Base-by-base conservation (phyloP, 2,797 vertebrate genomes). In the Cynopterus sphinx region DNA sequence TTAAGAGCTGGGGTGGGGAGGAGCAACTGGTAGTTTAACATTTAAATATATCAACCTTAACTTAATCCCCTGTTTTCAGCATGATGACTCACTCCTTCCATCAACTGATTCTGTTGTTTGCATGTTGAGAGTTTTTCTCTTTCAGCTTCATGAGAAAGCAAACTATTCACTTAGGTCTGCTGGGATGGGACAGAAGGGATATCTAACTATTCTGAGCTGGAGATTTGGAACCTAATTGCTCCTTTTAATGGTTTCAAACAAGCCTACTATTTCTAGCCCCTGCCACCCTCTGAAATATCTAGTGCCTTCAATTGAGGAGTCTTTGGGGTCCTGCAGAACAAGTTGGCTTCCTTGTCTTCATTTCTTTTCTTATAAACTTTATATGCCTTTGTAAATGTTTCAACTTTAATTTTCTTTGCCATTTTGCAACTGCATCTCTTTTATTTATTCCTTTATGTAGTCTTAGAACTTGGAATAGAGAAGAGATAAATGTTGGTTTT, bases 351-450 rank as follows among this genome's bases (percentile, higher is more conserved):
- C 28, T 33, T 83, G 36, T 41, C 28, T 51, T 55, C 63, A 73
- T 90, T 84, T 92, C 16, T 36, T 49, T 70, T 9, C 84, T 88
- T 61, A 90, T 3, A 79, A 61, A 75, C 81, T 92, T 94, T 24
- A 31, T 59, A 24, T 13, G 1, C 6, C 22, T 91, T 90, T 95
- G 61, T 4, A 85, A n/a, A 46, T 77, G 39, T 53, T 21, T 74
- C 16, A 36, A 75, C 39, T 65, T 86, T 43, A n/a, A 59, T 74
- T 71, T 51, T 17, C 28, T 89, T 91, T 67, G 49, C 13, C 16
- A 71, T 87, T 96, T 75, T 84, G 21, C 17, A 8, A 92, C 17
- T 57, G 31, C 13, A 74, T 53, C 1, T 9, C 59, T 79, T 95
- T 55, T 16, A 59, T 95, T 55, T 16, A 59, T 59, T 41, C 9